Evolutionary conservation across 2,888 invertebrate species (phyloP), one percentile per base, ranked within the genome.

Genomic region (Aleiodes alternator): DNA sequence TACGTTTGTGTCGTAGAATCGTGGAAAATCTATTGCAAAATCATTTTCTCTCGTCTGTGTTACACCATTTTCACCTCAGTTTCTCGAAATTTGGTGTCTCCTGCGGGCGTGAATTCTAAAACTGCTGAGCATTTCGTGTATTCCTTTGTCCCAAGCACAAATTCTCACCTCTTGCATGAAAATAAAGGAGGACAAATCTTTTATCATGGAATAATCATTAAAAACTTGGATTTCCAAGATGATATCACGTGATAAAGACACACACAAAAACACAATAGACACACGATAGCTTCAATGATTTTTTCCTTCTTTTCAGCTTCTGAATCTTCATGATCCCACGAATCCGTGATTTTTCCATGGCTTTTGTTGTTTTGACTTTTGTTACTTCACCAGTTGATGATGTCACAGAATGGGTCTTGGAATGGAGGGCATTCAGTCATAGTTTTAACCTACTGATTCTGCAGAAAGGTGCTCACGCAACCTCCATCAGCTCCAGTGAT

Each of bases 351-450:
- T 43, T 61, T 38, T 61, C 38, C 14, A 61, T 8, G 38, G 8
- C 64, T 64, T 55, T 64, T 64, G 64, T 64, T 64, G 48, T 64
- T 64, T 43, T 8, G 43, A 48, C 64, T 43, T 64, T 64, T 64
- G 64, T 64, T 48, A 64, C 34, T 64, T 43, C 9, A 14, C 43
- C 43, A 61, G 61, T 61, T 61, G 38, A 61, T 34, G 61, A 61
- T 61, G 61, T 38, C 43, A 43, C 5, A 61, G 43, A 43, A 9
- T 9, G 31, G 43, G 16, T 23, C 38, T 61, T 16, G n/a, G 34
- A 11, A 38, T 38, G 38, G 8, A 64, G 64, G 64, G 11, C 16
- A 64, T 64, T 64, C 64, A 64, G 48, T 43, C 61, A 14, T 48
- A 64, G 12, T 16, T 38, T 34, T 23, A 43, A 64, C 43, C 48